A percentile compares a stretch with the other conserved stretches of the same genome.
phyloP scores from a whole-genome alignment of 2,113 vertebrate genomes.

The Motacilla alba region DNA sequence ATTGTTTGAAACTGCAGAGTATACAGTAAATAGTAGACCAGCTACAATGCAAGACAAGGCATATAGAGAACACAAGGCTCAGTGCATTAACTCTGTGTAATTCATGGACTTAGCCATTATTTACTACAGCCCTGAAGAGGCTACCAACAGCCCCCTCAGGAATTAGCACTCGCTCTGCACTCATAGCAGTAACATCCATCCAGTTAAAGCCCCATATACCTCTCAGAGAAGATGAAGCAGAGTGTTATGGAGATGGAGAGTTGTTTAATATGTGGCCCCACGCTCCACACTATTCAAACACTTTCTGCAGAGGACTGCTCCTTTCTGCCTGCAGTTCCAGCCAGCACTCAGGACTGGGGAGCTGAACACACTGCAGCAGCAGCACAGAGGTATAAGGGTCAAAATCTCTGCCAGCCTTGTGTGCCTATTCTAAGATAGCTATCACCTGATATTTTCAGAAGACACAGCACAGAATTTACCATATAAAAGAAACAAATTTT shows the following conservation, averaged over 20 bases:
- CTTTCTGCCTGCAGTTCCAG: background rate
- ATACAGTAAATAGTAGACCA: background rate
- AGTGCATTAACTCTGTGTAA: background rate
- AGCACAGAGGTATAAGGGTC: background rate
- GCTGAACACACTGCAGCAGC: background rate
- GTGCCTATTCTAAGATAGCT: background rate
- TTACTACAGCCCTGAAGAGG: conserved; percentile 38
- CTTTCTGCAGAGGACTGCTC: background rate
- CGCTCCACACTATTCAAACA: background rate
- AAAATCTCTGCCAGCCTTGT: background rate
- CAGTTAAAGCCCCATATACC: conserved; percentile 4
- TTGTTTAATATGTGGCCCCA: conserved; percentile 16
- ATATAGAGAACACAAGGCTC: background rate
- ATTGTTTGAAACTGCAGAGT: background rate
- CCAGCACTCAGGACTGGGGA: background rate
- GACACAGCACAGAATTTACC: background rate
- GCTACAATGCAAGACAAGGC: background rate
- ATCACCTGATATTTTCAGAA: background rate
- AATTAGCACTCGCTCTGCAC: background rate
- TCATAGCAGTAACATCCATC: background rate
- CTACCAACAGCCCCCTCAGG: conserved; percentile 18
- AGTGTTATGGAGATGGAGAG: background rate
- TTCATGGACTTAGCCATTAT: conserved; percentile 33
- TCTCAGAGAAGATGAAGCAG: conserved; percentile 14
- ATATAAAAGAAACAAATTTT: background rate